phyloP scores from a whole-genome alignment of 1,140 invertebrate species.

The Drosophila punjabiensis region DNA sequence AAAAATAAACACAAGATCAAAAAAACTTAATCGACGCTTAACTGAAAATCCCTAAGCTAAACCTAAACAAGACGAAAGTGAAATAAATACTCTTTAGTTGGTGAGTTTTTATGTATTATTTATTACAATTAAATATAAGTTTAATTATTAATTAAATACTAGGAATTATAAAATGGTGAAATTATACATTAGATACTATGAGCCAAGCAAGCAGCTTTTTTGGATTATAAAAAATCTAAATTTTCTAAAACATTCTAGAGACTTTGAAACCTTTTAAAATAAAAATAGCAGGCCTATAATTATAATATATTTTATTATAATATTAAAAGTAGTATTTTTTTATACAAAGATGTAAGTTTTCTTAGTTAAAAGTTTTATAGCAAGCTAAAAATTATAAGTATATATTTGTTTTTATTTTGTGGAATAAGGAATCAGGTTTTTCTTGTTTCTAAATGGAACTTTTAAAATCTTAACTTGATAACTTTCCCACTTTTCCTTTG shows the following conservation, averaged over 20 bases:
- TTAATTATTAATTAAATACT: neutral
- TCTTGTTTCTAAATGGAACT: neutral
- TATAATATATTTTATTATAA: neutral
- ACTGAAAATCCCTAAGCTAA: conserved; percentile 15
- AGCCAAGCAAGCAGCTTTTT: neutral
- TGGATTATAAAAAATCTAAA: too few relatives aligned
- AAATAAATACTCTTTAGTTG: conserved; percentile 35
- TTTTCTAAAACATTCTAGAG: neutral
- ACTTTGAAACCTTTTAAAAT: neutral
- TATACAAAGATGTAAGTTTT: too few relatives aligned
- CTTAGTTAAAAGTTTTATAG: too few relatives aligned
- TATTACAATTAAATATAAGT: neutral
- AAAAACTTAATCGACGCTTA: conserved; percentile 46
- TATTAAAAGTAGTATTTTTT: too few relatives aligned
- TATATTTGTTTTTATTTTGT: too few relatives aligned
- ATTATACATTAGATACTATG: neutral
- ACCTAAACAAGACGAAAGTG: conserved; percentile 17
- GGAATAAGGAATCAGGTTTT: too few relatives aligned
- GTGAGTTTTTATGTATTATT: conserved; percentile 9
- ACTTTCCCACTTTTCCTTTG: too few relatives aligned
- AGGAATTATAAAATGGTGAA: too few relatives aligned
- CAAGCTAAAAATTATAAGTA: too few relatives aligned
- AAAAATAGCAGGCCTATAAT: too few relatives aligned
- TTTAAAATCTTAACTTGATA: too few relatives aligned
- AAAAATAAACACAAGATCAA: conserved; percentile 36